phyloP scores from a whole-genome alignment of 2,113 vertebrate species.

The Todiramphus saurophagus region DNA sequence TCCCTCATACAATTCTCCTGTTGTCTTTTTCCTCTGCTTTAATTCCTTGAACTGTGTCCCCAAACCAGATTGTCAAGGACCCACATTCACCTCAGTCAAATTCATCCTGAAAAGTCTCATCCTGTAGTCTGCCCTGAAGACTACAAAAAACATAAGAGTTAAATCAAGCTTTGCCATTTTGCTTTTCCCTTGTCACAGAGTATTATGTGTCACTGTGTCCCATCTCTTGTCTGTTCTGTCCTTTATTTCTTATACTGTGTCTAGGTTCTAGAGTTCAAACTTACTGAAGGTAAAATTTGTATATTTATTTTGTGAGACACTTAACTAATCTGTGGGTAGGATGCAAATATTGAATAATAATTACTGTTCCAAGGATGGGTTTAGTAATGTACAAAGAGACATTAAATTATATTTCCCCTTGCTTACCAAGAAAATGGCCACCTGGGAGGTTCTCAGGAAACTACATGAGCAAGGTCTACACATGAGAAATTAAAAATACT shows the following conservation, averaged over 20 bases:
- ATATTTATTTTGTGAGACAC: background rate
- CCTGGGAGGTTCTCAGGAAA: background rate
- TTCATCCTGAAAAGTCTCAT: conserved; percentile 5
- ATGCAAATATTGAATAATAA: background rate
- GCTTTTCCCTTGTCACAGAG: background rate
- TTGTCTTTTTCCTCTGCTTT: background rate
- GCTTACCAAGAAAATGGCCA: background rate
- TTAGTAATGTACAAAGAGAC: background rate
- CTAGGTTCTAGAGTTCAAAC: background rate
- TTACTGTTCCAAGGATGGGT: background rate
- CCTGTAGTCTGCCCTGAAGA: background rate
- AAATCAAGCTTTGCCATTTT: background rate
- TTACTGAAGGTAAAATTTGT: background rate
- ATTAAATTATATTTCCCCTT: background rate
- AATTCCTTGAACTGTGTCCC: background rate
- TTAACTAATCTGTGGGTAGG: background rate
- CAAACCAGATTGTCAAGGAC: background rate
- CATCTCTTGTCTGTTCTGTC: background rate
- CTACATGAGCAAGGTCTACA: background rate
- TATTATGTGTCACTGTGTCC: background rate
- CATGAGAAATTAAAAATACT: background rate
- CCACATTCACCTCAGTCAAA: background rate
- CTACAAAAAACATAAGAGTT: background rate
- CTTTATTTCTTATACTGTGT: background rate
- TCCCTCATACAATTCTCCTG: background rate